Evolutionary conservation across 2,113 vertebrate genomes (phyloP).

Genomic region (Rhipidura dahli): DNA sequence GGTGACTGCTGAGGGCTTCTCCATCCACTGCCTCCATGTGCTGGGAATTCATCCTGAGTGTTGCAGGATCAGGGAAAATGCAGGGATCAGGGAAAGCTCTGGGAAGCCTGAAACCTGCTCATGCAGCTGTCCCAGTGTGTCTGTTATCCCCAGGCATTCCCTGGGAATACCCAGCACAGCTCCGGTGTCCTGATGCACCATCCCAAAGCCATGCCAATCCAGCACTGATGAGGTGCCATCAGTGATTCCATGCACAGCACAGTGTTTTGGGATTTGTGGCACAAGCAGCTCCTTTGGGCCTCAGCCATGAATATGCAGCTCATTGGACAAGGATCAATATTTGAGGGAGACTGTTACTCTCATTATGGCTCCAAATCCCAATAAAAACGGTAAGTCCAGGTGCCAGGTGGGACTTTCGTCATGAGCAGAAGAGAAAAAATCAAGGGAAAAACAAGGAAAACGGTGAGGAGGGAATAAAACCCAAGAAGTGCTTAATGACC

Average conservation of each 20-base stretch:
- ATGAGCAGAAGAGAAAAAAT: not conserved
- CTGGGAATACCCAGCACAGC: not conserved
- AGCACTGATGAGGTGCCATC: not conserved
- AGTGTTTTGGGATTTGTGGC: not conserved
- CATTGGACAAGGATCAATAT: not conserved
- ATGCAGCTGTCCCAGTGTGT: not conserved
- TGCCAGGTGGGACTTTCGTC: not conserved
- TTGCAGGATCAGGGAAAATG: not conserved
- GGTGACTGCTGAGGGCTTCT: not conserved
- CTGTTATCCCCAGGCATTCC: not conserved
- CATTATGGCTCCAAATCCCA: not conserved
- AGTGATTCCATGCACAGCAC: not conserved
- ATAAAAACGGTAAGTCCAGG: not conserved
- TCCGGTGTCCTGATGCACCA: not conserved
- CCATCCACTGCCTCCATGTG: not conserved
- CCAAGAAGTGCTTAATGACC: constrained; percentile 34
- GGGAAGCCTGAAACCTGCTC: not conserved
- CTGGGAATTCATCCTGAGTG: not conserved
- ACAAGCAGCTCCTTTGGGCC: not conserved
- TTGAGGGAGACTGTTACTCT: not conserved
- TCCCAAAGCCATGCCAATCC: not conserved
- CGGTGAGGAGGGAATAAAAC: not conserved
- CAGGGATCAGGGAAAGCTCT: not conserved
- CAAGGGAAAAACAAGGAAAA: not conserved
- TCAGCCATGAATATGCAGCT: not conserved